Conservation (phyloP, 2,113 vertebrate species). For the Spea bombifrons region DNA sequence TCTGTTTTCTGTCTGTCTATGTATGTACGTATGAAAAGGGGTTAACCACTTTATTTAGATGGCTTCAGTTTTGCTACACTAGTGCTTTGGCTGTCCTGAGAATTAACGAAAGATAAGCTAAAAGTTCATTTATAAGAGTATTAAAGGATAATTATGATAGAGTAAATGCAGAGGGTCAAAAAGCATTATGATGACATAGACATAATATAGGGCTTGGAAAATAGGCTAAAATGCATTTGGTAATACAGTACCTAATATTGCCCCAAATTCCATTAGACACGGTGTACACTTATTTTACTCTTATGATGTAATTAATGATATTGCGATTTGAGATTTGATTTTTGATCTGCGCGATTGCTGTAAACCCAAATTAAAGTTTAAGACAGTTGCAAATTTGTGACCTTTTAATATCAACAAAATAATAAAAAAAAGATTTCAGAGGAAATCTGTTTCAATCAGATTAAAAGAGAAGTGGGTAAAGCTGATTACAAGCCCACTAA, state of each 20-base stretch:
- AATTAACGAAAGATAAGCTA: constrained; percentile 79
- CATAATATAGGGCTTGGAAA: constrained; percentile 65
- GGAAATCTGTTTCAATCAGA: constrained; percentile 84
- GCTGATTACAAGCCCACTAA: constrained; percentile 80
- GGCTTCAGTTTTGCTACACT: constrained; percentile 70
- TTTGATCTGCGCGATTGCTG: constrained; percentile 44
- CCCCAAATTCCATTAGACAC: constrained; percentile 40
- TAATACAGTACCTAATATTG: constrained; percentile 50
- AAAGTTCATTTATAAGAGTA: constrained; percentile 82
- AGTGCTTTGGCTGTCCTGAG: constrained; percentile 70
- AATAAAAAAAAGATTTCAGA: constrained; percentile 72
- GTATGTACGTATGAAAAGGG: constrained; percentile 45
- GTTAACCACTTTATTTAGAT: constrained; percentile 74
- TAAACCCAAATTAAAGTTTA: constrained; percentile 69
- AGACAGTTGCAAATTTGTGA: constrained; percentile 64
- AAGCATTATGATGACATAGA: constrained; percentile 72
- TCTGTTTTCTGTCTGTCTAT: neutral
- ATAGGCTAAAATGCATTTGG: constrained; percentile 61
- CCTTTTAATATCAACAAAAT: constrained; percentile 78
- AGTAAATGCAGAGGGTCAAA: constrained; percentile 74
- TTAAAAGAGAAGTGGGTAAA: constrained; percentile 80
- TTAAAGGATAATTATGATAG: constrained; percentile 83
- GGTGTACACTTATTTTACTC: neutral
- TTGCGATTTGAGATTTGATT: constrained; percentile 29
- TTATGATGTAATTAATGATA: constrained; percentile 38